A percentile compares a stretch with the other conserved stretches of the same genome.
Conservation (phyloP, 2,888 invertebrate genomes). For the Eucera pruinosa region DNA sequence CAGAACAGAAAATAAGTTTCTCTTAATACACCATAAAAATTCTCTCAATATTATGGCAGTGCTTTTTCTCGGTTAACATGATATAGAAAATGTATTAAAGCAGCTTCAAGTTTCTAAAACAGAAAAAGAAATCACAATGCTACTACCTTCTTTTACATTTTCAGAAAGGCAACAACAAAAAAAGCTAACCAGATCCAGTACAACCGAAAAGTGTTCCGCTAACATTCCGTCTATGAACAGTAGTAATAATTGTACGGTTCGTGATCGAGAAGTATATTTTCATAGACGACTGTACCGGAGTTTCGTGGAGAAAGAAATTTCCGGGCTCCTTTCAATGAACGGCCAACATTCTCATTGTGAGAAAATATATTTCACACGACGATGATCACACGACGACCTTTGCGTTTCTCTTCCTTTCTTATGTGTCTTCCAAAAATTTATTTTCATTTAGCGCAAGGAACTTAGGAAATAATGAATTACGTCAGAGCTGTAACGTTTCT, state of each 20-base stretch:
- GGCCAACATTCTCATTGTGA: slow-evolving; percentile 59
- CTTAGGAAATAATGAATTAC: background rate
- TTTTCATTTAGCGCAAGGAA: background rate
- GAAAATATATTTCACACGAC: slow-evolving; percentile 66
- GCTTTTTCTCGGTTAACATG: background rate
- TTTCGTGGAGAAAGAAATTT: slow-evolving; percentile 70
- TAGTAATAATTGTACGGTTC: slow-evolving; percentile 60
- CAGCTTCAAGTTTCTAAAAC: background rate
- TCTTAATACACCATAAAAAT: background rate
- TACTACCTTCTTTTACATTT: background rate
- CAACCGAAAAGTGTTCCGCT: slow-evolving; percentile 9
- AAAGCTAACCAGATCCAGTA: background rate
- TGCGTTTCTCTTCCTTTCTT: slow-evolving; percentile 35
- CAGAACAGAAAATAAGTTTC: too few relatives aligned
- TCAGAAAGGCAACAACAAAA: background rate
- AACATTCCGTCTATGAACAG: slow-evolving; percentile 13
- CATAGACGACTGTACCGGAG: slow-evolving; percentile 65
- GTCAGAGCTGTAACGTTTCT: background rate
- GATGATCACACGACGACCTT: slow-evolving; percentile 56
- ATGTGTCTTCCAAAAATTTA: slow-evolving; percentile 12
- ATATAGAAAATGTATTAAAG: background rate
- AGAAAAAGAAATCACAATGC: background rate
- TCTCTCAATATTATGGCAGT: background rate
- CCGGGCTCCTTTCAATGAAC: slow-evolving; percentile 69
- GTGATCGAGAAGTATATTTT: slow-evolving; percentile 63